phyloP scores from a whole-genome alignment of 1,140 invertebrate genomes.

The Glossosoma conforme region DNA sequence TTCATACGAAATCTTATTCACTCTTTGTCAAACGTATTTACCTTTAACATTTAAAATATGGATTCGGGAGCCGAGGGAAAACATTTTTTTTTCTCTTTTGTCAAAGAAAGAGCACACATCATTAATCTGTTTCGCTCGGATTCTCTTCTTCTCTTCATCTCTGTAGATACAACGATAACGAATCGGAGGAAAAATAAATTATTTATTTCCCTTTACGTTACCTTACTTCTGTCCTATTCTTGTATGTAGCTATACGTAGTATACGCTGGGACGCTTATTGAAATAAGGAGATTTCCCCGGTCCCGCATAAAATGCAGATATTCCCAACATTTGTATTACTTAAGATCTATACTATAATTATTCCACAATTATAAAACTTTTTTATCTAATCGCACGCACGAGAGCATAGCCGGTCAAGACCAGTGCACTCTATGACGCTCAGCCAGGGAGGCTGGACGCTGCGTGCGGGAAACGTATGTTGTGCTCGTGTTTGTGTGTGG shows the following conservation, averaged over 20 bases:
- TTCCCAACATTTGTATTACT: background rate
- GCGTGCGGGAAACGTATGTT: too few species aligned
- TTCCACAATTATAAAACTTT: too few species aligned
- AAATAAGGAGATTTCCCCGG: constrained; percentile 4
- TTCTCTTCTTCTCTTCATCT: constrained; percentile 12
- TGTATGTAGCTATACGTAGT: too few species aligned
- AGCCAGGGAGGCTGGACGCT: too few species aligned
- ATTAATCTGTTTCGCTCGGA: constrained; percentile 27
- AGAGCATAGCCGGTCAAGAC: too few species aligned
- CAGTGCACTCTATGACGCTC: too few species aligned
- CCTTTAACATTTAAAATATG: too few species aligned
- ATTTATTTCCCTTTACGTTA: constrained; percentile 23
- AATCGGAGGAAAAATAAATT: constrained; percentile 21
- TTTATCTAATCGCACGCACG: too few species aligned
- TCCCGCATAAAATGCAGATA: background rate
- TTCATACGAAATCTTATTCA: constrained; percentile 8
- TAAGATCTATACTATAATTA: too few species aligned
- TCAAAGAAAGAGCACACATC: constrained; percentile 25
- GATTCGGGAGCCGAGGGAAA: background rate
- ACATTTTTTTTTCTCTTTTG: constrained; percentile 10
- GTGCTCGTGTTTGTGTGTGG: too few species aligned
- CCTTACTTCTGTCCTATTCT: background rate
- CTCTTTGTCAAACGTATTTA: too few species aligned
- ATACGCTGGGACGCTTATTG: too few species aligned
- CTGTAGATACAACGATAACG: constrained; percentile 9